Percentiles rank a stretch among this genome's conserved stretches.
These are phyloP conservation scores for Eupithecia exiguata DNA, from an alignment of 2,888 invertebrate genomes.

Conservation along the genomic window DNA sequence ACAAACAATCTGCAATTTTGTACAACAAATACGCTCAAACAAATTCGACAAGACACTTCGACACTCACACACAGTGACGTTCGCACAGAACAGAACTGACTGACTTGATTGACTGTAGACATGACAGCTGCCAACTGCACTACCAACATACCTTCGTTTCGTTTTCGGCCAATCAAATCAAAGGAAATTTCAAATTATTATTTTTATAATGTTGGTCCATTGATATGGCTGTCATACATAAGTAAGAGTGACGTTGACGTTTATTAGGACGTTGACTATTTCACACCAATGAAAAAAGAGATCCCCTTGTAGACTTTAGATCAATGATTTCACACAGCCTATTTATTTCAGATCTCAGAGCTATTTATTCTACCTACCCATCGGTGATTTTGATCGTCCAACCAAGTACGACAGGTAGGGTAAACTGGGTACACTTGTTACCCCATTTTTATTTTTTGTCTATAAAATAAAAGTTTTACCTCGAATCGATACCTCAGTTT, in stretches of 20 bases:
- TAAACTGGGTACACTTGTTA: too few relatives aligned
- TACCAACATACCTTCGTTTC: not conserved
- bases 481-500: too few relatives aligned
- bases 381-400: too few relatives aligned
- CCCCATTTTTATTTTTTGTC: too few relatives aligned
- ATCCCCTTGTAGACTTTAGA: too few relatives aligned
- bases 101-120: not conserved
- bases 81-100: not conserved
- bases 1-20: slow-evolving; percentile 74
- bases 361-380: too few relatives aligned
- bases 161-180: not conserved
- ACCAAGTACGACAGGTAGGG: too few relatives aligned
- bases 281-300: too few relatives aligned
- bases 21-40: slow-evolving; percentile 47
- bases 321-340: too few relatives aligned
- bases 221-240: not conserved
- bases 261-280: too few relatives aligned
- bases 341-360: too few relatives aligned
- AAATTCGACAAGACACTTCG: slow-evolving; percentile 33
- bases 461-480: too few relatives aligned
- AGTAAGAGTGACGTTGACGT: not conserved
- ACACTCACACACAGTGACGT: not conserved
- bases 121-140: not conserved
- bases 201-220: not conserved
- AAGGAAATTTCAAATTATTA: not conserved